Conservation (phyloP, 1,140 invertebrate species). For the Drosophila subpulchrella region DNA sequence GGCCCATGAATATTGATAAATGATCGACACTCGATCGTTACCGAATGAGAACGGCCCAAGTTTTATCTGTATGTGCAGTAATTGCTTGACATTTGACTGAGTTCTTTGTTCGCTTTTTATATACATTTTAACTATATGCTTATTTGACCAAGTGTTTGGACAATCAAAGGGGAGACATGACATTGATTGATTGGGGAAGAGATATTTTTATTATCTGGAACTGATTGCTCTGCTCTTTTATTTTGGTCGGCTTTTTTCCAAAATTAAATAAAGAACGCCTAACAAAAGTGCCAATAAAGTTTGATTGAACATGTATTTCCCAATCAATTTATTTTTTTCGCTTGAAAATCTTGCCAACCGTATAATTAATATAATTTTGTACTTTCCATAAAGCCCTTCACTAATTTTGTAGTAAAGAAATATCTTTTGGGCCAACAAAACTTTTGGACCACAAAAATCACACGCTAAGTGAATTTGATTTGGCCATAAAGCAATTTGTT, state of each 20-base stretch:
- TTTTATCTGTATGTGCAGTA: slow-evolving; percentile 31
- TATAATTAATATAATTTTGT: slow-evolving; percentile 3
- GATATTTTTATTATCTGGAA: slow-evolving; percentile 47
- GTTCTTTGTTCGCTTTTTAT: slow-evolving; percentile 37
- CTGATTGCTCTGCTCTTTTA: slow-evolving; percentile 12
- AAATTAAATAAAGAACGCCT: slow-evolving; percentile 4
- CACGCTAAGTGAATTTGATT: slow-evolving; percentile 54
- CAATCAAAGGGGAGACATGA: slow-evolving; percentile 32
- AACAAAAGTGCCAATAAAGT: slow-evolving; percentile 3
- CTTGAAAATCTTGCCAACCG: not conserved
- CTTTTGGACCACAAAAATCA: slow-evolving; percentile 55
- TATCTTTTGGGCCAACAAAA: slow-evolving; percentile 5
- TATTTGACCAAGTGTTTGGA: slow-evolving; percentile 49
- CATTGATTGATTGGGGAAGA: slow-evolving; percentile 44
- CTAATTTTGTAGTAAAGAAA: not conserved
- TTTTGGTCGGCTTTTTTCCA: not conserved
- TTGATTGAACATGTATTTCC: not conserved
- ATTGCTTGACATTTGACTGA: slow-evolving; percentile 50
- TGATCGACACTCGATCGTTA: slow-evolving; percentile 55
- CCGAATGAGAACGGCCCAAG: slow-evolving; percentile 19
- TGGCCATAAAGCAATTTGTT: slow-evolving; percentile 35
- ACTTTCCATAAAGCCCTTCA: slow-evolving; percentile 3
- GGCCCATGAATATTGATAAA: slow-evolving; percentile 67
- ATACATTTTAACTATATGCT: not conserved
- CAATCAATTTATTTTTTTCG: not conserved